Base-by-base conservation (phyloP, 92 coral and sea anemone species). In the Porites cylindrica region DNA sequence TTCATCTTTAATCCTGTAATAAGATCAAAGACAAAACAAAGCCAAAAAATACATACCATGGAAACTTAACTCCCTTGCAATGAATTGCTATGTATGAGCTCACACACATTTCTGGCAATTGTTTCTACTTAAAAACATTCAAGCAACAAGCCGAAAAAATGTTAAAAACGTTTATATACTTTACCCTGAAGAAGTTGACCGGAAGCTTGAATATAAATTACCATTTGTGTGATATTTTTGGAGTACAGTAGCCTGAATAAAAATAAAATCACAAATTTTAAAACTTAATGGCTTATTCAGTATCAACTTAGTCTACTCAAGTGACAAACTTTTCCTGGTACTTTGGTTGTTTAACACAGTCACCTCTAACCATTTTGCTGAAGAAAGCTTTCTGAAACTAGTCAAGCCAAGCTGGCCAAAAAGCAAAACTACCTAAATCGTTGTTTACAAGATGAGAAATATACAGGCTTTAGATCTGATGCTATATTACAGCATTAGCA, bases 1-100 rank as follows among this genome's bases (percentile, higher is more conserved):
- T 21, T 85, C 87, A 83, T 97, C 99, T 79, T 95, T 83, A 72
- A 79, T 91, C 82, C 99, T 97, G 56, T 63, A 53, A 21, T 75
- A 5, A n/a, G 60, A 51, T 16, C 52, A 13, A 66, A 52, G 54
- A 52, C 11, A 19, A 53, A 6, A 8, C 10, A 72, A 14, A 51
- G 6, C 11, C 47, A 38, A 38, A 38, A 38, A 38, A 4, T 38
- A 38, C 47, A 4, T 38, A 38, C 47, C 47, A 4, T 38, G 47
- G 47, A 38, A 38, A 38, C 47, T 38, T 4, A 38, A 38, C 47
- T 38, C 47, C 47, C 47, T 38, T 38, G 47, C 47, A 0, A 38
- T 5, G 47, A 38, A 38, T 38, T 38, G 47, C 47, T 38, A 38
- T 38, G 47, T 38, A 38, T 38, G 47, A 38, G 47, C 47, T 4